Evolutionary conservation across 2,113 vertebrate species (phyloP), one percentile per base, ranked within the genome.

Genomic region (Gnathonemus echidnorhynchus): DNA sequence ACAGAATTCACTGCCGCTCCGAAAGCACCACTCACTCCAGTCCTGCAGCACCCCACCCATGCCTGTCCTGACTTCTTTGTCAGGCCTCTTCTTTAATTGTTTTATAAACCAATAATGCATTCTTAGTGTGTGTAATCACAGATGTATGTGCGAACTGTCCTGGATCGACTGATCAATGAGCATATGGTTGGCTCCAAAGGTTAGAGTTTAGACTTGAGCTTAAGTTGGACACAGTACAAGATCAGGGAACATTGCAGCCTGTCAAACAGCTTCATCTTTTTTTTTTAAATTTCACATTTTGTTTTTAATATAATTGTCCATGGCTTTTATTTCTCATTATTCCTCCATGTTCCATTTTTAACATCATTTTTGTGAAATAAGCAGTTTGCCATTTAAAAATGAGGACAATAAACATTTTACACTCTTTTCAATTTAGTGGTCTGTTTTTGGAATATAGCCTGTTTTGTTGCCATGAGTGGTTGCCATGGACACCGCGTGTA

Each of bases 401-500:
- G 92, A 94, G 88, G 94, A 94, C 92, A 96, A 94, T 94, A 94
- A 95, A 94, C 93, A 95, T 95, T 96, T 96, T 96, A 94, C 93
- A 94, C 92, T 94, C 92, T 94, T 94, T 93, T 89, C 89, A 92
- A 91, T 92, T 92, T 91, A 88, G 66, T 92, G 92, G 10, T 10
- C 89, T 90, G 66, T 77, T 87, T 88, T 31, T 52, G 84, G 50
- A 39, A 35, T 50, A 27, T 53, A 3, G 21, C 48, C 17, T 56
- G 86, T 31, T 19, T 87, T 87, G 50, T 87, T 27, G 50, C 31
- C 70, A 5, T 19, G 70, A 15, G n/a, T 58, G 0, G 50, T 87
- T 15, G 86, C 35, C 74, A 39, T 80, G 74, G 74, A 80, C 74
- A 42, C 13, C 35, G 15, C 19, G 74, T 80, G 15, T 39, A 39